Evolutionary conservation across 2,888 invertebrate genomes (phyloP).

Genomic region (Apodemia zela): DNA sequence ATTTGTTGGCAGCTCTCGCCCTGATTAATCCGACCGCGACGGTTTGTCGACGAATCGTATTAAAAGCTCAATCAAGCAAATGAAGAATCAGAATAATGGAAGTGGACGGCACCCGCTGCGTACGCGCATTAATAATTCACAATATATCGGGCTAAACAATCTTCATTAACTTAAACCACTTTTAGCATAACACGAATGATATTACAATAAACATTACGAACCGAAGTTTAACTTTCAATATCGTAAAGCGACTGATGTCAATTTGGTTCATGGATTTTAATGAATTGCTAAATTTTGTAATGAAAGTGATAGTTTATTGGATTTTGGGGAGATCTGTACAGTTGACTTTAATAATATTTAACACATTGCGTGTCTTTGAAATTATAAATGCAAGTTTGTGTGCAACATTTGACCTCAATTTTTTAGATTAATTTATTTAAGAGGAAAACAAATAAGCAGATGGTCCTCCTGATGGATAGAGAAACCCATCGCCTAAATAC

Average conservation of each 20-base stretch:
- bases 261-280: conserved; percentile 37
- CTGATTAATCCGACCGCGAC: conserved; percentile 65
- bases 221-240: conserved; percentile 25
- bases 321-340: not conserved
- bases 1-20: conserved; percentile 66
- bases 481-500: no score
- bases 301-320: conserved; percentile 44
- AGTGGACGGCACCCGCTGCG: conserved; percentile 65
- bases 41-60: conserved; percentile 73
- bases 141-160: conserved; percentile 64
- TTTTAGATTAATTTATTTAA: no score
- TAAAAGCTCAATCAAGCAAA: conserved; percentile 80
- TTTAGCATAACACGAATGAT: conserved; percentile 45
- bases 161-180: conserved; percentile 75
- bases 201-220: conserved; percentile 38
- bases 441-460: no score
- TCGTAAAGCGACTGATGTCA: conserved; percentile 30
- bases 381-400: no score
- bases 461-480: no score
- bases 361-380: no score
- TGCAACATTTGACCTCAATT: no score
- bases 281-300: conserved; percentile 69
- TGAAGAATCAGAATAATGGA: conserved; percentile 79
- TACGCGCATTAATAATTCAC: conserved; percentile 79
- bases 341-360: no score